These are phyloP conservation scores for Drosophila monieri DNA, from an alignment of 2,888 invertebrate genomes.

Conservation along the genomic window DNA sequence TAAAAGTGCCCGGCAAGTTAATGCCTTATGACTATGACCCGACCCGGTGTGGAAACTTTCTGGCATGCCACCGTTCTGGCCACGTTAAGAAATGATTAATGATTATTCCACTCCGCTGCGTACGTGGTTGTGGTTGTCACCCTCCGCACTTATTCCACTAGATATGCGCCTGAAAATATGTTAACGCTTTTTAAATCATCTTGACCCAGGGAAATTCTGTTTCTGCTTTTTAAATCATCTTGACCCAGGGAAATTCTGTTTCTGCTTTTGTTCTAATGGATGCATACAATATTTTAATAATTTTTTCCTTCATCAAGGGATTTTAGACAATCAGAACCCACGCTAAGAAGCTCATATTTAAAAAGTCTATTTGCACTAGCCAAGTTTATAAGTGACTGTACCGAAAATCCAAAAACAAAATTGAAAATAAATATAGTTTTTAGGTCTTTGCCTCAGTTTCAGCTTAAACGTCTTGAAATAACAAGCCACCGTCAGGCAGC, in stretches of 20 bases:
- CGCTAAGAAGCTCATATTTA: conserved; percentile 7
- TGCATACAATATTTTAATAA: background rate
- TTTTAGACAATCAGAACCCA: conserved; percentile 28
- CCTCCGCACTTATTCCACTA: conserved; percentile 33
- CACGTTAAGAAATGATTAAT: conserved; percentile 73
- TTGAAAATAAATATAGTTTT: conserved; percentile 46
- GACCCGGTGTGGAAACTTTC: conserved; percentile 61
- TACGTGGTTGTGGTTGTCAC: conserved; percentile 54
- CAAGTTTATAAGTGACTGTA: conserved; percentile 18
- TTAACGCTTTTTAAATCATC: conserved; percentile 78
- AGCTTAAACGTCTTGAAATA: conserved; percentile 49
- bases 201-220: conserved; percentile 9
- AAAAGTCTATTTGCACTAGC: conserved; percentile 7
- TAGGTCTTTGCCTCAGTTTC: conserved; percentile 29
- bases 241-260: conserved; percentile 1
- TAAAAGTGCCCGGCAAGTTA: conserved; percentile 70
- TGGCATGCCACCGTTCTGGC: conserved; percentile 30
- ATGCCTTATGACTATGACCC: conserved; percentile 70
- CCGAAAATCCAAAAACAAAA: conserved; percentile 13
- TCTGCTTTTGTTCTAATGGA: background rate
- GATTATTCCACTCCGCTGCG: conserved; percentile 70
- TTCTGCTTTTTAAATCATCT: conserved; percentile 64
- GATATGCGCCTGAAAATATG: conserved; percentile 67
- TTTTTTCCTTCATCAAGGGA: background rate
- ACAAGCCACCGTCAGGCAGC: conserved; percentile 34